Conservation (phyloP, 2,888 invertebrate genomes). For the Morpho deidamia region DNA sequence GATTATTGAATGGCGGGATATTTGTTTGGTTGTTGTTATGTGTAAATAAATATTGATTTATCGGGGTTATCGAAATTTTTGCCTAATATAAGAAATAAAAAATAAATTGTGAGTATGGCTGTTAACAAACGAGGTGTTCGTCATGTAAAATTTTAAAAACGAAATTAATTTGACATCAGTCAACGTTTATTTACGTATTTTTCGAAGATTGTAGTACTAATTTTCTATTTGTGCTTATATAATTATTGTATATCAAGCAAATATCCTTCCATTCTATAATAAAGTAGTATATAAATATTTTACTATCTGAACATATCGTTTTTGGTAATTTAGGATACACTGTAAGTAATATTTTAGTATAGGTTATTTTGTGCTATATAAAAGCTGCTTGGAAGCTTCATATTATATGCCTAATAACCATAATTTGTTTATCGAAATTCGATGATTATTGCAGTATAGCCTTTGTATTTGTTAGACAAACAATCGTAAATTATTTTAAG, state of each 20-base stretch:
- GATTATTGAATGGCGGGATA: slow-evolving; percentile 43
- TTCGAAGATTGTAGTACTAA: slow-evolving; percentile 32
- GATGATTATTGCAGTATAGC: too few relatives aligned
- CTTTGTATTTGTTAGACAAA: too few relatives aligned
- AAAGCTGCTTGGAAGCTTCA: too few relatives aligned
- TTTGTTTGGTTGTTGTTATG: slow-evolving; percentile 59
- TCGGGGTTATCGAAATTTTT: slow-evolving; percentile 2
- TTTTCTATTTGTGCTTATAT: slow-evolving; percentile 22
- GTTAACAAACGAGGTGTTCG: not conserved
- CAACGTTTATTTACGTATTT: slow-evolving; percentile 30
- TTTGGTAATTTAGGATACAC: not conserved
- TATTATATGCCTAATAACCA: too few relatives aligned
- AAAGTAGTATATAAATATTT: not conserved
- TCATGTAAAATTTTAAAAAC: slow-evolving; percentile 36
- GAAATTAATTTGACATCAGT: slow-evolving; percentile 38
- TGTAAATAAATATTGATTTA: slow-evolving; percentile 50
- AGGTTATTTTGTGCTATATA: too few relatives aligned
- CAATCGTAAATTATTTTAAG: too few relatives aligned
- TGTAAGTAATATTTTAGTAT: not conserved
- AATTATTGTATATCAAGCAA: slow-evolving; percentile 2
- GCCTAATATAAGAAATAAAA: not conserved
- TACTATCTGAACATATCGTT: not conserved
- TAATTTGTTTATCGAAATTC: too few relatives aligned
- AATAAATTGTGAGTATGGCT: slow-evolving; percentile 6
- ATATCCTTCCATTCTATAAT: not conserved